Conservation (phyloP, 2,113 vertebrate genomes). For the Hippocampus mohnikei region DNA sequence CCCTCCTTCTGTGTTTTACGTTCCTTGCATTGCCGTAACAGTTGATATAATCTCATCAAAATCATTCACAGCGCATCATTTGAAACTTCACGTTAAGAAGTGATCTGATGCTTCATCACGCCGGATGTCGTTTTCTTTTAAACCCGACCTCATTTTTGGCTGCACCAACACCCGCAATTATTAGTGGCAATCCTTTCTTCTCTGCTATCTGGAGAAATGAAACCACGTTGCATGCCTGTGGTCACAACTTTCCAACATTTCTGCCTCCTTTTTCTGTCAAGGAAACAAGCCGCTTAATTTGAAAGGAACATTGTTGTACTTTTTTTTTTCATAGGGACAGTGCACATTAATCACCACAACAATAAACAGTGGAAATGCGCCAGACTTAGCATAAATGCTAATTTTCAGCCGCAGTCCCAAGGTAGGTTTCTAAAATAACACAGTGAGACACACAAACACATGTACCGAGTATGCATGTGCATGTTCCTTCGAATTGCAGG, state of each 20-base stretch:
- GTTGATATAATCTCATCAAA: conserved; percentile 6
- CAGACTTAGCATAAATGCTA: too few relatives aligned
- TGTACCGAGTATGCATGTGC: too few relatives aligned
- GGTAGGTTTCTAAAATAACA: too few relatives aligned
- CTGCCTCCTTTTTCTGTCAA: too few relatives aligned
- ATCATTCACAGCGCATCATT: conserved; percentile 8
- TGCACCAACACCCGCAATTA: conserved; percentile 16
- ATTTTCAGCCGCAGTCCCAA: too few relatives aligned
- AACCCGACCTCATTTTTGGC: neutral
- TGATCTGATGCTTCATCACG: conserved; percentile 12
- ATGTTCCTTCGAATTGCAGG: too few relatives aligned
- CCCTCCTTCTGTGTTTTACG: neutral
- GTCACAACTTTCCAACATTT: neutral
- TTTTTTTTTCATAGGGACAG: too few relatives aligned
- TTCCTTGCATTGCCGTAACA: neutral
- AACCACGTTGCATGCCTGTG: neutral
- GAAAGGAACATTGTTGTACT: too few relatives aligned
- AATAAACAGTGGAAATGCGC: too few relatives aligned
- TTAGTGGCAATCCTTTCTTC: conserved; percentile 5
- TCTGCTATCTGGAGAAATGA: neutral
- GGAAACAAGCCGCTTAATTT: too few relatives aligned
- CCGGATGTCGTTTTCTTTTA: conserved; percentile 11
- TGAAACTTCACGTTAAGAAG: conserved; percentile 26
- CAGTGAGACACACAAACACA: too few relatives aligned
- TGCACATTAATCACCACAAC: too few relatives aligned